These are phyloP conservation scores for Dynastes hyllus DNA, from an alignment of 2,888 invertebrate species.

Conservation along the genomic window DNA sequence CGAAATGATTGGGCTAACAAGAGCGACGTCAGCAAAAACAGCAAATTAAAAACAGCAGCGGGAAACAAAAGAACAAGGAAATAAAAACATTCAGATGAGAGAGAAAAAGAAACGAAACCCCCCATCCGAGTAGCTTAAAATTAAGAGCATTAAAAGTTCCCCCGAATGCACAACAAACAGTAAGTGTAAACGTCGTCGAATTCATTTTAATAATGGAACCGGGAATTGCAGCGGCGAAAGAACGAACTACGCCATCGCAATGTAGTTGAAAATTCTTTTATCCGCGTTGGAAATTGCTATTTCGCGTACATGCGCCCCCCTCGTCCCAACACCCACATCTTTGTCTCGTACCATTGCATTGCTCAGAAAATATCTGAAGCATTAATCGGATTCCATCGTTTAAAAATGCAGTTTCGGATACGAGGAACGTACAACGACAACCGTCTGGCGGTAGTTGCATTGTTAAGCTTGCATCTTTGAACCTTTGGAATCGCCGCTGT, in stretches of 20 bases:
- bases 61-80: not conserved
- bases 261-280: constrained; percentile 40
- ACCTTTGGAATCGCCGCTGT: no score
- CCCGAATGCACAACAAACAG: not conserved
- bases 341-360: no score
- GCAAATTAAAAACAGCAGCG: not conserved
- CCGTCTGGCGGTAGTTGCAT: not conserved
- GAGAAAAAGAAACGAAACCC: not conserved
- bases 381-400: constrained; percentile 30
- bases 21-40: constrained; percentile 5
- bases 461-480: not conserved
- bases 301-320: not conserved
- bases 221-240: constrained; percentile 17
- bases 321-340: no score
- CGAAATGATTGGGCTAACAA: not conserved
- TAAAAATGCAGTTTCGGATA: not conserved
- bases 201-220: constrained; percentile 42
- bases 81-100: not conserved
- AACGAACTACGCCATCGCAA: not conserved
- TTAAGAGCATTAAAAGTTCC: constrained; percentile 26
- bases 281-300: constrained; percentile 22
- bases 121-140: constrained; percentile 8
- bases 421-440: not conserved
- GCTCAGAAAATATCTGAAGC: constrained; percentile 8
- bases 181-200: constrained; percentile 21